These are phyloP conservation scores for Melangyna quadrimaculata DNA, from an alignment of 2,888 invertebrate genomes.

Conservation along the genomic window DNA sequence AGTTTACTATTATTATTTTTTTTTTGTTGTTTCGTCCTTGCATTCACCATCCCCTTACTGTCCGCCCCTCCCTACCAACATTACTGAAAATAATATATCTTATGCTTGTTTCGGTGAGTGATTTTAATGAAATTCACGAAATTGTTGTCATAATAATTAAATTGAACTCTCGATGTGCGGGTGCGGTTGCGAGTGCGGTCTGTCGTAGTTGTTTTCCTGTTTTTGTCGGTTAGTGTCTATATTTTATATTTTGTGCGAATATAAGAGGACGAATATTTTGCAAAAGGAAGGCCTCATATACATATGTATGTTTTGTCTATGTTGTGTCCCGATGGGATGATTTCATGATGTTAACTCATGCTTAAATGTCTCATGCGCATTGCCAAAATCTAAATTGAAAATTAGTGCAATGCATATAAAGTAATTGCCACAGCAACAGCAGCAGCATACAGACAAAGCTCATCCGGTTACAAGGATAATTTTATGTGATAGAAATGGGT, in stretches of 20 bases:
- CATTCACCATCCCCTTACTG: background rate
- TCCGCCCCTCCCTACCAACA: background rate
- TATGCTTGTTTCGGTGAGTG: constrained; percentile 72
- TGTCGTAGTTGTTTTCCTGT: constrained; percentile 7
- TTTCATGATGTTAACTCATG: constrained; percentile 45
- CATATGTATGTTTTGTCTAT: too few relatives aligned
- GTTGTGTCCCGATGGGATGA: background rate
- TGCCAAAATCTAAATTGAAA: constrained; percentile 60
- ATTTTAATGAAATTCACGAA: constrained; percentile 78
- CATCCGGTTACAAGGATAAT: constrained; percentile 15
- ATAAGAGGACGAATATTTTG: background rate
- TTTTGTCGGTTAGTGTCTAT: background rate
- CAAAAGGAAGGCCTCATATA: background rate
- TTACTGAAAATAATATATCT: background rate
- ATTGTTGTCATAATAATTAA: constrained; percentile 78
- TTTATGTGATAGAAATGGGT: background rate
- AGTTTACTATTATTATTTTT: constrained; percentile 36
- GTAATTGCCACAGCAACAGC: constrained; percentile 47
- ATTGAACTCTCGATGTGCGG: constrained; percentile 73
- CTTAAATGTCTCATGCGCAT: constrained; percentile 55
- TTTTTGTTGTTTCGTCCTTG: background rate
- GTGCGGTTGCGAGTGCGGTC: too few relatives aligned
- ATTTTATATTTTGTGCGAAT: background rate
- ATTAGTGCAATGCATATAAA: constrained; percentile 54
- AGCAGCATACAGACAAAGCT: constrained; percentile 21